phyloP scores from a whole-genome alignment of 2,888 invertebrate species.

The Pyralis farinalis region DNA sequence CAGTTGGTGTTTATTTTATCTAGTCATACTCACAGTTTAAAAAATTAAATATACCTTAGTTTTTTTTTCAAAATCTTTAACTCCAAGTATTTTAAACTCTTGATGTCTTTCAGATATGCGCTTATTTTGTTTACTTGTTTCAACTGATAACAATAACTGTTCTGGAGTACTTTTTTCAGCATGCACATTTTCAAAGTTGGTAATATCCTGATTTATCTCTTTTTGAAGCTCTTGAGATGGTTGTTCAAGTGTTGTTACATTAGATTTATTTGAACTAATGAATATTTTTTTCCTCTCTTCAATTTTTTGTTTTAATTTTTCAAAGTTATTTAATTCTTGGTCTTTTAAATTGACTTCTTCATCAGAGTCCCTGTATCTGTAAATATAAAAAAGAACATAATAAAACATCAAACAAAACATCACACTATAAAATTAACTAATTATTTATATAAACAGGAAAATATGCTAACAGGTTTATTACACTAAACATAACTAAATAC shows the following conservation, averaged over 20 bases:
- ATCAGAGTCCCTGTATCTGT: slow-evolving; percentile 65
- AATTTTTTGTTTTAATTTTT: slow-evolving; percentile 81
- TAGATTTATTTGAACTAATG: slow-evolving; percentile 33
- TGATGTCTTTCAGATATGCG: slow-evolving; percentile 15
- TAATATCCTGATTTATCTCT: slow-evolving; percentile 12
- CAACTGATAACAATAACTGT: slow-evolving; percentile 16
- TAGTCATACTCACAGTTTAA: too few relatives aligned
- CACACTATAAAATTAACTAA: too few relatives aligned
- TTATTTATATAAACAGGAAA: too few relatives aligned
- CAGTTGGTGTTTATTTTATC: neutral
- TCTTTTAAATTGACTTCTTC: slow-evolving; percentile 49
- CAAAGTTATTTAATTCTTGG: slow-evolving; percentile 79
- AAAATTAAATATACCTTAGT: slow-evolving; percentile 62
- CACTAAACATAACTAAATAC: too few relatives aligned
- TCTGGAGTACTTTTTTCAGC: slow-evolving; percentile 21
- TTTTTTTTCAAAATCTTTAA: slow-evolving; percentile 80
- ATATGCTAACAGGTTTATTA: too few relatives aligned
- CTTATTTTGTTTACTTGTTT: slow-evolving; percentile 13
- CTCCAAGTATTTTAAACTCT: slow-evolving; percentile 86
- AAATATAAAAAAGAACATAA: too few relatives aligned
- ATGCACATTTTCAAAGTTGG: slow-evolving; percentile 29
- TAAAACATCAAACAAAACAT: too few relatives aligned
- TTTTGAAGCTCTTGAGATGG: slow-evolving; percentile 17
- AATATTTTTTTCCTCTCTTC: slow-evolving; percentile 64
- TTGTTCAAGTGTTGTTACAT: slow-evolving; percentile 23